Base-by-base conservation (phyloP, 2,888 invertebrate species). In the Raillietiella orientalis region DNA sequence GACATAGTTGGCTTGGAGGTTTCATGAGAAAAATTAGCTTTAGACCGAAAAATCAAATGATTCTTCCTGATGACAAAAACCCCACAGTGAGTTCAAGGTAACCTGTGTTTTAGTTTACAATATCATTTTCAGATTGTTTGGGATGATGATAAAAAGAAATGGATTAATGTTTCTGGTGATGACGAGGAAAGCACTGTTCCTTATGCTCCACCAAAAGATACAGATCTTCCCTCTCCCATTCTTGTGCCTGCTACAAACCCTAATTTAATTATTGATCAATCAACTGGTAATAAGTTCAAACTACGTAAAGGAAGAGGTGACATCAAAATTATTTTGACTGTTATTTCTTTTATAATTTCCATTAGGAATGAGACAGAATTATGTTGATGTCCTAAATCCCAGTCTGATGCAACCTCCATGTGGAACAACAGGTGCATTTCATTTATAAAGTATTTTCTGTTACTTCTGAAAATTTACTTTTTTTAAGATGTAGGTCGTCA, bases 21-120 rank as follows among this genome's bases (percentile, higher is more conserved):
- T n/a, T n/a, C n/a, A n/a, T n/a, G n/a, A n/a, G n/a, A n/a, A n/a
- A n/a, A n/a, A n/a, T n/a, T n/a, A n/a, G n/a, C n/a, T n/a, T n/a
- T n/a, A 38, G 35, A 25, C 34, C 34, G 14, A 42, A 43, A 28
- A 48, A 45, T 34, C 46, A 48, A 32, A 48, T 48, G 41, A 79
- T 71, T 41, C 54, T 87, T 36, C 84, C 87, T 2, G 82, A 84
- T 50, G 84, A 87, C 50, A 79, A 67, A 46, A 70, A 84, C 52
- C 79, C 77, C 33, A 53, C 69, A 33, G 74, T 75, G 53, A 59
- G 61, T 52, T n/a, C n/a, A n/a, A n/a, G n/a, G n/a, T n/a, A n/a
- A n/a, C n/a, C n/a, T n/a, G n/a, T n/a, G n/a, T n/a, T n/a, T n/a
- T n/a, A 9, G 16, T 6, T 25, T 14, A 4, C 11, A 24, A 10